These are phyloP conservation scores for Trogon surrucura DNA, from an alignment of 2,113 vertebrate species.

Conservation along the genomic window DNA sequence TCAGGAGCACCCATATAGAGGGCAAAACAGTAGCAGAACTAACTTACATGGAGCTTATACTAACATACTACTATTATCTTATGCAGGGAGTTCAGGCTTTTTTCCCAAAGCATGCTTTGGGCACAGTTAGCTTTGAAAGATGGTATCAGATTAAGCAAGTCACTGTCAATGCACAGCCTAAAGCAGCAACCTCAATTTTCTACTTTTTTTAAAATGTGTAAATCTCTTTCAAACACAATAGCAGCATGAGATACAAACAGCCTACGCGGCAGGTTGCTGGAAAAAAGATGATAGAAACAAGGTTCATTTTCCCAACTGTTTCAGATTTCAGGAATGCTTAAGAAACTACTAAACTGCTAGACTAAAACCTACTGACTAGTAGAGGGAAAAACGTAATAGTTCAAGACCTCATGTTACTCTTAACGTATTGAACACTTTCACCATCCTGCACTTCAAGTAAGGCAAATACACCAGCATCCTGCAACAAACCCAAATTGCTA, in stretches of 20 bases:
- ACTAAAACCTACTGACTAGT: not conserved
- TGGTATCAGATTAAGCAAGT: not conserved
- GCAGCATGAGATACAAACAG: not conserved
- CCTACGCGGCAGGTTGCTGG: not conserved
- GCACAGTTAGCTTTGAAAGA: not conserved
- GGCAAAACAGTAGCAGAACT: not conserved
- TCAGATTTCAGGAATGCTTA: not conserved
- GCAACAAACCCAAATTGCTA: not conserved
- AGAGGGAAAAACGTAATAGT: not conserved
- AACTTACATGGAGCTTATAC: not conserved
- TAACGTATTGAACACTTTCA: not conserved
- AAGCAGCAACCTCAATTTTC: rapidly evolving
- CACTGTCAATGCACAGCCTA: not conserved
- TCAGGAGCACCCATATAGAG: not conserved
- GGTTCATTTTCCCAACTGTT: not conserved
- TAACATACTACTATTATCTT: not conserved
- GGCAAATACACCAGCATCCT: not conserved
- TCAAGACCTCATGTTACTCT: rapidly evolving
- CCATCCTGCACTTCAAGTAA: not conserved
- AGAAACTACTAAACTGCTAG: too few relatives aligned
- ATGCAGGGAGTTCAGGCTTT: not conserved
- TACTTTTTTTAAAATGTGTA: not conserved
- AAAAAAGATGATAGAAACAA: not conserved
- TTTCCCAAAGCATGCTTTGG: not conserved
- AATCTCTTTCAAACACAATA: not conserved